Conservation (phyloP, 2,888 invertebrate genomes). For the Xanthorhoe designata region DNA sequence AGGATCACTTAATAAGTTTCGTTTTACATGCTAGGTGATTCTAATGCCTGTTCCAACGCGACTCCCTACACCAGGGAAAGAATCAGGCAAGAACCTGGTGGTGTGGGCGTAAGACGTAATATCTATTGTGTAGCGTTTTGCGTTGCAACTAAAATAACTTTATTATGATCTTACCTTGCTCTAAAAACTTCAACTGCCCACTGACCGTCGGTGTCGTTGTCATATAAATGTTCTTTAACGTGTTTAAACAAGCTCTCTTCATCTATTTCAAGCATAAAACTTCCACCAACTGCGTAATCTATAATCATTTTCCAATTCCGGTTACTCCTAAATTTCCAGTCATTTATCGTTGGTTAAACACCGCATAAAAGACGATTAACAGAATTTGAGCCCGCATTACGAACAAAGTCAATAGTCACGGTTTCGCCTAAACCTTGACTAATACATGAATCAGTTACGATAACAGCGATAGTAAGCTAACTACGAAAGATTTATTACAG, state of each 20-base stretch:
- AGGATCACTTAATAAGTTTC: no score
- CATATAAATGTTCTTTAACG: not conserved
- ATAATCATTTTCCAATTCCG: constrained; percentile 2
- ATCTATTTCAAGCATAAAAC: not conserved
- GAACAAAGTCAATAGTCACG: constrained; percentile 51
- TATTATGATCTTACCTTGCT: not conserved
- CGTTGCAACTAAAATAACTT: not conserved
- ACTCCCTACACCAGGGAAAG: no score
- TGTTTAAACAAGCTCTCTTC: not conserved
- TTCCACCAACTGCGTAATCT: not conserved
- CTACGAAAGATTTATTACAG: constrained; percentile 56
- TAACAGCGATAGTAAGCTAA: constrained; percentile 48
- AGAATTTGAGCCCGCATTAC: constrained; percentile 44
- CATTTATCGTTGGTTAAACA: constrained; percentile 22
- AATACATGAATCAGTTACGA: constrained; percentile 56
- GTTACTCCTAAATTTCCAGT: constrained; percentile 19
- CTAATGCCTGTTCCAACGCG: no score
- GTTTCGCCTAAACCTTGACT: constrained; percentile 54
- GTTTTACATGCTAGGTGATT: no score
- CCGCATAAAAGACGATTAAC: constrained; percentile 25
- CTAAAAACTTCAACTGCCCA: not conserved
- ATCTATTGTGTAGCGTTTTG: not conserved
- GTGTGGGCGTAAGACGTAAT: not conserved
- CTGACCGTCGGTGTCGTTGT: not conserved
- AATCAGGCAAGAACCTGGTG: no score